Percentiles rank a stretch among this genome's conserved stretches.
phyloP scores from a whole-genome alignment of 2,113 vertebrate species.

The Tilapia sparmanii region DNA sequence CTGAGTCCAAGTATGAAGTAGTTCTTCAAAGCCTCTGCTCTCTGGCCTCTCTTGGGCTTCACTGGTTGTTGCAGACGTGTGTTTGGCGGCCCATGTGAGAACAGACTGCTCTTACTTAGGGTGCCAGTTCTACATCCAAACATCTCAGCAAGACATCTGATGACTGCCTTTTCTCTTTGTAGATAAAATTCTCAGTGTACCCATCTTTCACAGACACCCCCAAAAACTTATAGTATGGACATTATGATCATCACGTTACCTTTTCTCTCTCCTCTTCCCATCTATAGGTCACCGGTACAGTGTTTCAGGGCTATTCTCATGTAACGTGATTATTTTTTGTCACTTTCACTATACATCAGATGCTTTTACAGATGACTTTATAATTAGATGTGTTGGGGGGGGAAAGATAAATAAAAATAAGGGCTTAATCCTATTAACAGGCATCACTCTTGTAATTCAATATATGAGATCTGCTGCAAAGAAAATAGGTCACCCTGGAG shows the following conservation, averaged over 20 bases:
- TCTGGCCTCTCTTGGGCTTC: slow-evolving; percentile 16
- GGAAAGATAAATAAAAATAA: slow-evolving; percentile 36
- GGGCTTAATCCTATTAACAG: slow-evolving; percentile 43
- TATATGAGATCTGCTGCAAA: slow-evolving; percentile 31
- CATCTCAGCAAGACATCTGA: slow-evolving; percentile 65
- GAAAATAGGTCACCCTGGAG: slow-evolving; percentile 39
- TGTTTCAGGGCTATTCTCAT: slow-evolving; percentile 43
- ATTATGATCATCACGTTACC: slow-evolving; percentile 59
- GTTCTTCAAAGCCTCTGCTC: slow-evolving; percentile 30
- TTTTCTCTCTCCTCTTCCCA: slow-evolving; percentile 18
- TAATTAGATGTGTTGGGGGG: slow-evolving; percentile 11
- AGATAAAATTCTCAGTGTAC: slow-evolving; percentile 37
- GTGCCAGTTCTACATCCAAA: slow-evolving; percentile 70
- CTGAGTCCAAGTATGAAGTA: slow-evolving; percentile 21
- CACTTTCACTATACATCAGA: slow-evolving; percentile 25
- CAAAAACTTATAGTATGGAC: slow-evolving; percentile 40
- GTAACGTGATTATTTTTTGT: slow-evolving; percentile 44
- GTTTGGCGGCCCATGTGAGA: slow-evolving; percentile 65
- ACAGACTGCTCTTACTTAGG: slow-evolving; percentile 67
- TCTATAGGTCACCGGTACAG: slow-evolving; percentile 28
- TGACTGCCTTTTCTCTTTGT: slow-evolving; percentile 36
- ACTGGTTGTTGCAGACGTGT: slow-evolving; percentile 50
- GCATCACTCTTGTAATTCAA: slow-evolving; percentile 44
- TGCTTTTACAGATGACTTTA: slow-evolving; percentile 20
- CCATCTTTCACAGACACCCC: slow-evolving; percentile 19